These are phyloP conservation scores for Drosophila infuscata DNA, from an alignment of 2,888 invertebrate genomes.

Conservation along the genomic window DNA sequence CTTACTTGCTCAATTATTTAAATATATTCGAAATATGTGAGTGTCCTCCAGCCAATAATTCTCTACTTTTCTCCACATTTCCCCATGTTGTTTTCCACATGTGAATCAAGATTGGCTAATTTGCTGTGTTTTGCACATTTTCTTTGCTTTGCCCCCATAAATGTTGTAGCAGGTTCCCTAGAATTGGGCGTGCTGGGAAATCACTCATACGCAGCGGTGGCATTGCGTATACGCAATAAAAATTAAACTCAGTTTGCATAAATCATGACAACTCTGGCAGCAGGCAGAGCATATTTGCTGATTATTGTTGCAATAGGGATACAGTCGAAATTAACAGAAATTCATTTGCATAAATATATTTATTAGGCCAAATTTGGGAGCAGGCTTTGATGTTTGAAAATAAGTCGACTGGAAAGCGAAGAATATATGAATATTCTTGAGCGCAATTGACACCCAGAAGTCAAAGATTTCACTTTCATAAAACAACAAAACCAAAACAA, in stretches of 20 bases:
- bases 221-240: constrained; percentile 26
- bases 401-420: constrained; percentile 32
- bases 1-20: background rate
- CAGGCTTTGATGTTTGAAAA: constrained; percentile 62
- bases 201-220: constrained; percentile 48
- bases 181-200: constrained; percentile 53
- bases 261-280: constrained; percentile 47
- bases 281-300: constrained; percentile 45
- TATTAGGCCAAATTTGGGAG: constrained; percentile 45
- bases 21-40: background rate
- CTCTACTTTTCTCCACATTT: background rate
- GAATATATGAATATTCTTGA: constrained; percentile 47
- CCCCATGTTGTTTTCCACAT: background rate
- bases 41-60: background rate
- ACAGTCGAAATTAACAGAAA: constrained; percentile 53
- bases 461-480: constrained; percentile 58
- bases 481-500: background rate
- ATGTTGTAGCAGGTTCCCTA: constrained; percentile 2
- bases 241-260: constrained; percentile 57
- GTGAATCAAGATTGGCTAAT: constrained; percentile 18
- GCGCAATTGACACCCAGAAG: constrained; percentile 62
- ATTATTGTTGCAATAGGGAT: constrained; percentile 49
- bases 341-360: constrained; percentile 70
- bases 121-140: constrained; percentile 3
- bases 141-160: background rate